Conservation (phyloP, 1,140 invertebrate species). For the Oppia nitens region DNA sequence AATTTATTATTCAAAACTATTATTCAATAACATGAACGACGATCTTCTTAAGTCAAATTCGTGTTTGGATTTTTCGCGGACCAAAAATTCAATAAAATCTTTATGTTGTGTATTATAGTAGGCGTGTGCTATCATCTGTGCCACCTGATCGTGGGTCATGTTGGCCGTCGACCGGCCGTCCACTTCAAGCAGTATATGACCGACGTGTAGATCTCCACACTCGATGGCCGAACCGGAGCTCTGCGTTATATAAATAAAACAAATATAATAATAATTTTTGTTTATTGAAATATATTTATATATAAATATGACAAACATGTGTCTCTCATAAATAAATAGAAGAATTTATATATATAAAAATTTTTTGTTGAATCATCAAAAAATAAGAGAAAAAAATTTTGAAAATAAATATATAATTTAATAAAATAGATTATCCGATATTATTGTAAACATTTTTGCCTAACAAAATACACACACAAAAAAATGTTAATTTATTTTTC, state of each 20-base stretch:
- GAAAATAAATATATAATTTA: too few relatives aligned
- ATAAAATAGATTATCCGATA: too few relatives aligned
- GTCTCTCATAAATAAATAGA: too few relatives aligned
- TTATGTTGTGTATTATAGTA: conserved; percentile 60
- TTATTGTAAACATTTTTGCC: too few relatives aligned
- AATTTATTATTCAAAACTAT: conserved; percentile 17
- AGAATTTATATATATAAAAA: too few relatives aligned
- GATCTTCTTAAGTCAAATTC: conserved; percentile 20
- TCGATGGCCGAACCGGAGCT: conserved; percentile 82
- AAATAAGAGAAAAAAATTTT: background rate
- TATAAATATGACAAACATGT: too few relatives aligned
- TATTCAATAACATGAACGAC: conserved; percentile 20
- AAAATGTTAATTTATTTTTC: too few relatives aligned
- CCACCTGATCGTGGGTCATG: conserved; percentile 56
- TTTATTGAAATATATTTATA: conserved; percentile 1
- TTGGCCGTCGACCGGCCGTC: conserved; percentile 69
- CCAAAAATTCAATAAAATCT: conserved; percentile 71
- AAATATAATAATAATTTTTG: background rate
- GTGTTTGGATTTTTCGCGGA: conserved; percentile 37
- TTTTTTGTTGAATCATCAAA: background rate
- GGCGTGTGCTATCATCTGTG: conserved; percentile 67
- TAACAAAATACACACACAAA: too few relatives aligned
- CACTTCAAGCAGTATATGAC: conserved; percentile 80
- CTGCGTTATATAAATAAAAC: conserved; percentile 34
- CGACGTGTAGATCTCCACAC: conserved; percentile 74